Conservation (phyloP, 2,888 invertebrate genomes). For the Synanthedon tipuliformis region DNA sequence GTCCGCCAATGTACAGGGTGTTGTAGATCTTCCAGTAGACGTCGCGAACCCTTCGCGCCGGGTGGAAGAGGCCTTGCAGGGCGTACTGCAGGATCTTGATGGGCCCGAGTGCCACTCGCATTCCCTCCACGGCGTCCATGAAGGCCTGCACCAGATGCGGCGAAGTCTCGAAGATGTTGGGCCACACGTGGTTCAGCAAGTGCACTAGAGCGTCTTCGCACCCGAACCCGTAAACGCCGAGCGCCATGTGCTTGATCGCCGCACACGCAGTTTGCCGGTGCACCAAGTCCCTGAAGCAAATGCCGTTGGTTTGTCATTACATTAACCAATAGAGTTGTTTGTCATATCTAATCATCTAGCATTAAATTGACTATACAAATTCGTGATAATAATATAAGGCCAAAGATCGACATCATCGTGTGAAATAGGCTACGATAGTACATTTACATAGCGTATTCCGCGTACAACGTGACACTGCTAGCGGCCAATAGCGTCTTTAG, state of each 20-base stretch:
- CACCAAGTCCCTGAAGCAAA: slow-evolving; percentile 83
- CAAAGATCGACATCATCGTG: no score
- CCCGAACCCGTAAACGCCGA: slow-evolving; percentile 98
- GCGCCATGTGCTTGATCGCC: slow-evolving; percentile 98
- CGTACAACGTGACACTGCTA: neutral
- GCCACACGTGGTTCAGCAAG: slow-evolving; percentile 98
- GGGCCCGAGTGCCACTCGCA: slow-evolving; percentile 96
- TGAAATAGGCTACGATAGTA: no score
- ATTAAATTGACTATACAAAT: no score
- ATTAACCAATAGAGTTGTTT: no score
- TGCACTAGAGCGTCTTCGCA: slow-evolving; percentile 98
- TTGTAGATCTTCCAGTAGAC: slow-evolving; percentile 99
- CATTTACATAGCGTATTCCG: no score
- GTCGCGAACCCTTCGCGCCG: slow-evolving; percentile 98
- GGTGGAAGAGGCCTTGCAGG: slow-evolving; percentile 97
- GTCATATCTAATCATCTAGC: no score
- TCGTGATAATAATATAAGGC: no score
- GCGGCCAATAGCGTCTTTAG: neutral
- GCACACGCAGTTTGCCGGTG: slow-evolving; percentile 99
- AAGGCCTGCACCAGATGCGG: slow-evolving; percentile 99
- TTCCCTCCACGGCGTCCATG: slow-evolving; percentile 98
- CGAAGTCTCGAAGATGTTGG: slow-evolving; percentile 99
- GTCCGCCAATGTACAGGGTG: slow-evolving; percentile 98
- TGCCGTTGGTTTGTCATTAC: no score
- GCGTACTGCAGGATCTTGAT: slow-evolving; percentile 97